Conservation (phyloP, 2,888 invertebrate species). For the Hyalella azteca region DNA sequence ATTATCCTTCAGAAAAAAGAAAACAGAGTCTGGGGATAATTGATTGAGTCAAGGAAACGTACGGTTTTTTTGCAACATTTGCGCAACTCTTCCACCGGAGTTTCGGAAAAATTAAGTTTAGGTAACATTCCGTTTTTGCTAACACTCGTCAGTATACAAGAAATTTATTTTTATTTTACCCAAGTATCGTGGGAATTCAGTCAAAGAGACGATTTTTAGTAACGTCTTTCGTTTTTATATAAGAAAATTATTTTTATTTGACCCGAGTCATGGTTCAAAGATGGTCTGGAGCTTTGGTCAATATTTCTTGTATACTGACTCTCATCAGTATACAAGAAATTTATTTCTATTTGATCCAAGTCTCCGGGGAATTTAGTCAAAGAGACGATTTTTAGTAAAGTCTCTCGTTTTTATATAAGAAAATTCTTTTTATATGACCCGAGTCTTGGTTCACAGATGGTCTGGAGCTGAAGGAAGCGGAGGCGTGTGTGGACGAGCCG, state of each 20-base stretch:
- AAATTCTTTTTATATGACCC: background rate
- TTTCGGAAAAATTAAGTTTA: too few relatives aligned
- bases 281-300: constrained; percentile 39
- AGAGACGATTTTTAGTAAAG: background rate
- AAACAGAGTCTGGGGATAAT: too few relatives aligned
- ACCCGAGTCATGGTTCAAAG: background rate
- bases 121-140: too few relatives aligned
- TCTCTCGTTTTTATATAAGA: background rate
- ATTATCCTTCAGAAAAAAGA: too few relatives aligned
- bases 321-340: background rate
- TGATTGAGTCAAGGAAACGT: too few relatives aligned
- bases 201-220: background rate
- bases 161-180: background rate
- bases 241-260: background rate
- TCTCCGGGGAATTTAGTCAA: background rate
- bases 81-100: too few relatives aligned
- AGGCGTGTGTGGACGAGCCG: constrained; percentile 39
- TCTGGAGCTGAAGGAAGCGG: constrained; percentile 38
- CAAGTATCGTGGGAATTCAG: background rate
- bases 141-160: too few relatives aligned
- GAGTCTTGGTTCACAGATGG: background rate
- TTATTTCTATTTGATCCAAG: background rate
- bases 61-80: too few relatives aligned
- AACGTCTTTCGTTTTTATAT: background rate
- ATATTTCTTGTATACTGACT: too few relatives aligned